Evolutionary conservation across 2,797 vertebrate species (phyloP).

Genomic region (Falco concolor): DNA sequence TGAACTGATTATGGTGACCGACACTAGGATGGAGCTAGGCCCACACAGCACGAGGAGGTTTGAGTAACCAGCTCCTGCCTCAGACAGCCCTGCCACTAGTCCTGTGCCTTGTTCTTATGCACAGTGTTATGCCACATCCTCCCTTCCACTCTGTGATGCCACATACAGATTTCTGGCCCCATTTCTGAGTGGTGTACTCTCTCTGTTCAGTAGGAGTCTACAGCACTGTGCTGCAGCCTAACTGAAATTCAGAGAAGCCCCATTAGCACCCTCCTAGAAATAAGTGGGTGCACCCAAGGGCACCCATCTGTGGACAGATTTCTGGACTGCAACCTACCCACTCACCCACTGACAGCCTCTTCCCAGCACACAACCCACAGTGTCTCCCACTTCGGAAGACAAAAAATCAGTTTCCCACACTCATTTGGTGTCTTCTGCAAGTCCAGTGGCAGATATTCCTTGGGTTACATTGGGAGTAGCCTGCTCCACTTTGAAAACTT

Average conservation of each 20-base stretch:
- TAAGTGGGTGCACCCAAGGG: not conserved
- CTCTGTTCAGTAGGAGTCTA: not conserved
- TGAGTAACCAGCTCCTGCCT: rapidly evolving
- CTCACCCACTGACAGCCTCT: not conserved
- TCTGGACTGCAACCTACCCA: not conserved
- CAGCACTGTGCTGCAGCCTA: not conserved
- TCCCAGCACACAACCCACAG: rapidly evolving
- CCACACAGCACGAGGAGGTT: not conserved
- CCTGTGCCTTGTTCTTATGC: not conserved
- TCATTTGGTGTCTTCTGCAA: not conserved
- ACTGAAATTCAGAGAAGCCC: not conserved
- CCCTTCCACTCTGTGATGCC: not conserved
- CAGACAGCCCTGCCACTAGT: rapidly evolving
- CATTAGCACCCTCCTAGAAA: not conserved
- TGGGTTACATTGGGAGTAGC: not conserved
- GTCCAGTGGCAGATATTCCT: not conserved
- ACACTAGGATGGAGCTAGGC: not conserved
- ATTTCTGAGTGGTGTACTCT: not conserved
- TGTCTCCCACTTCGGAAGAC: not conserved
- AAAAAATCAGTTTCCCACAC: not conserved
- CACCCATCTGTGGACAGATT: not conserved
- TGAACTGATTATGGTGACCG: not conserved
- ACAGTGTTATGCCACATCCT: not conserved
- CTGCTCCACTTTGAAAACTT: not conserved
- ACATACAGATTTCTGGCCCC: not conserved